Evolutionary conservation across 2,888 invertebrate species (phyloP), one percentile per base, ranked within the genome.

Genomic region (Micropterix aruncella): DNA sequence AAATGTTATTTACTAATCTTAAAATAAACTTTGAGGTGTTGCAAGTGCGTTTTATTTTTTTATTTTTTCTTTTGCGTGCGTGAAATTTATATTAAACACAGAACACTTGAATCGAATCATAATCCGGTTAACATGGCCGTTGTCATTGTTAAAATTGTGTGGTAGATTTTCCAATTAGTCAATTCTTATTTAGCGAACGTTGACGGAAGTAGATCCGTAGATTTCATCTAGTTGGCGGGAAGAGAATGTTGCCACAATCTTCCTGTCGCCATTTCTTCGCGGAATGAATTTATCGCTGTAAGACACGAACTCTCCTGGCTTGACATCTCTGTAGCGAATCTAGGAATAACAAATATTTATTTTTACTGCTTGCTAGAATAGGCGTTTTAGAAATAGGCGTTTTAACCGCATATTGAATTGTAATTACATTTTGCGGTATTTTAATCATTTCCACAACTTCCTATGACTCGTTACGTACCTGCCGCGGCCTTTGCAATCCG

Each of bases 161-260:
- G 51, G 61, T 61, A 55, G 55, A 57, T 62, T 62, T 62, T 44
- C 46, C 48, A 16, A 9, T 27, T 27, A 9, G 36, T 27, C 36
- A n/a, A 9, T 27, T 7, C 36, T 38, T 52, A 69, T 71, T 66
- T 69, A 70, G 51, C 68, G 66, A 59, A 74, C 72, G 45, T 61
- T 65, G 54, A 77, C 70, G 49, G 59, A 67, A 5, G 69, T 69
- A 51, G 75, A 72, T 43, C 79, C 80, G 52, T 68, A 68, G 57
- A 80, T 71, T 60, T 80, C 79, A 57, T 75, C 73, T 46, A 82
- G 62, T 61, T 80, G 76, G 45, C 74, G 69, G 27, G 79, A 80
- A 44, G 75, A 76, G 65, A 82, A 82, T 38, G 77, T 75, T 48
- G 73, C 79, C 16, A 80, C 76, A 50, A 81, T 69, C 54, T 73